A percentile compares a stretch with the other conserved stretches of the same genome.
These are phyloP conservation scores for Pharmacophagus antenor DNA, from an alignment of 2,888 invertebrate species.

Conservation along the genomic window DNA sequence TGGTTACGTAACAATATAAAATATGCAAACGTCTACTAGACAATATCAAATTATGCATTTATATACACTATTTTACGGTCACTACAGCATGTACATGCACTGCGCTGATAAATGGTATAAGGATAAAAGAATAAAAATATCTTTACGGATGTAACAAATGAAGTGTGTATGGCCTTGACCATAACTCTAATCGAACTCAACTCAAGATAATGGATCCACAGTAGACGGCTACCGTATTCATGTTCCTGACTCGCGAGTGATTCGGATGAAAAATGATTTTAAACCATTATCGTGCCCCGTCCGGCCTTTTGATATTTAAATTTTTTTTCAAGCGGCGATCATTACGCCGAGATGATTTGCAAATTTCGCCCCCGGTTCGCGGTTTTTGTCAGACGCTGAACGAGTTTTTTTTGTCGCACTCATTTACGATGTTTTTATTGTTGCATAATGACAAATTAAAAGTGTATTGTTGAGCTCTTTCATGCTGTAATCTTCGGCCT, in stretches of 20 bases:
- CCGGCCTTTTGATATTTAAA: slow-evolving; percentile 81
- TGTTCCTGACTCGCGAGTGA: slow-evolving; percentile 75
- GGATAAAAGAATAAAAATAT: too few relatives aligned
- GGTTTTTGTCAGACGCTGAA: slow-evolving; percentile 72
- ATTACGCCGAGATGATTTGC: slow-evolving; percentile 78
- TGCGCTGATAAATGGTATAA: too few relatives aligned
- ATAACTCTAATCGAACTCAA: slow-evolving; percentile 66
- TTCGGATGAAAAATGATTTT: slow-evolving; percentile 81
- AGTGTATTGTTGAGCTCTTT: slow-evolving; percentile 76
- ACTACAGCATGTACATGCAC: too few relatives aligned
- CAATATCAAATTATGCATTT: too few relatives aligned
- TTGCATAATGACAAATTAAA: slow-evolving; percentile 79
- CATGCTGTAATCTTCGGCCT: slow-evolving; percentile 65
- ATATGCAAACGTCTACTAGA: too few relatives aligned
- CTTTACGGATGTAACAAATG: too few relatives aligned
- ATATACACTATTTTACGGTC: too few relatives aligned
- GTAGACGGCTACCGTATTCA: slow-evolving; percentile 76
- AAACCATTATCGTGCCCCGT: slow-evolving; percentile 80
- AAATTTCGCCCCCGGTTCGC: slow-evolving; percentile 74
- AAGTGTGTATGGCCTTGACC: slow-evolving; percentile 57
- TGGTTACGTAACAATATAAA: background rate
- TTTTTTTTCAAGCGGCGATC: slow-evolving; percentile 80
- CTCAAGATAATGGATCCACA: slow-evolving; percentile 68
- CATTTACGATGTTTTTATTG: slow-evolving; percentile 80
- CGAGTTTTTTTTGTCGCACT: slow-evolving; percentile 77